Evolutionary conservation across 92 coral and sea anemone genomes (phyloP), one percentile per base, ranked within the genome.

Genomic region (Zoanthus solanderi): DNA sequence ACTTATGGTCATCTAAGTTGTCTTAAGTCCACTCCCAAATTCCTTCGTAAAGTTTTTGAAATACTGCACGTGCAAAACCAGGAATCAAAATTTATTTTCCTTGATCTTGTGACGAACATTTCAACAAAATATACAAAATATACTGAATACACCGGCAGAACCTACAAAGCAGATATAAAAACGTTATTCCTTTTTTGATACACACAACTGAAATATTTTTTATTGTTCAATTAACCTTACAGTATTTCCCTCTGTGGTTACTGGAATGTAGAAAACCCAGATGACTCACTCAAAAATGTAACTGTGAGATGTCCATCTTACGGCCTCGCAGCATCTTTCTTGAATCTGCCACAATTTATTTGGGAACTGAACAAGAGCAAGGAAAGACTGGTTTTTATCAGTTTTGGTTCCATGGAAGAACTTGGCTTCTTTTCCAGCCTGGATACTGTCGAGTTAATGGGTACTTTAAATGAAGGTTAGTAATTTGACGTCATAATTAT

Each of bases 371-470:
- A 81, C 34, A 78, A 84, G 53, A 77, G 73, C 54, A 87, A 92
- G 45, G 90, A 95, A 17, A 87, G 80, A 37, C 98, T 96, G 61
- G 85, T 95, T 87, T 95, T 93, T 78, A 95, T 95, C 88, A 92
- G 94, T 17, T 95, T 95, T 89, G 98, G 98, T 11, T 95, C 98
- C 7, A 95, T 95, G 98, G 98, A 95, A 72, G 96, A 95, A 87
- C 82, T 95, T 52, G 98, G 98, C 6, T 93, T 91, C 72, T 95
- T 95, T 89, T 90, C 94, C 14, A 95, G 98, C 84, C 83, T 95
- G 71, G 98, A 95, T 72, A 84, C 91, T 85, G 96, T 95, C 11
- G 96, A 95, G 71, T 90, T 95, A 53, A 86, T 95, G 45, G 93
- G 96, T 16, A 84, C 88, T 12, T 80, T 95, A 42, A 95, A 95